A percentile compares a stretch with the other conserved stretches of the same genome.
Evolutionary conservation across 2,113 vertebrate genomes (phyloP).

Genomic region (Sclerurus mexicanus): DNA sequence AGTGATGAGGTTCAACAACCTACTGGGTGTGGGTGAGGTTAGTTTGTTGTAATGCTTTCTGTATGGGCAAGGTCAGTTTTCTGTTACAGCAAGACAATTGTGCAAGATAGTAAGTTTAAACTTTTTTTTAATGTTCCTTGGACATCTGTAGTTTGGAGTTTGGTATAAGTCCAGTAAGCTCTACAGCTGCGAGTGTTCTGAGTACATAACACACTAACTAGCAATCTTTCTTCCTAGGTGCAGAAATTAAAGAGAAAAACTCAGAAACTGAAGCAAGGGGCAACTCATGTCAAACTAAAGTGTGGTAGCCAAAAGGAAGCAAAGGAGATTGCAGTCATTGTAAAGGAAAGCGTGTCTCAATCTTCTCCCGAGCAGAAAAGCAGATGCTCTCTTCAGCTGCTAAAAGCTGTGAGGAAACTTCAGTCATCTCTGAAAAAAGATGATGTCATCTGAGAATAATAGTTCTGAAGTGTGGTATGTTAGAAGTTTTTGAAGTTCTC

Average conservation of each 20-base stretch:
- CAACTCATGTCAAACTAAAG: not conserved
- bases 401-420: constrained; percentile 80
- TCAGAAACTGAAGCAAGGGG: constrained; percentile 57
- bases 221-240: constrained; percentile 70
- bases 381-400: constrained; percentile 72
- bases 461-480: not conserved
- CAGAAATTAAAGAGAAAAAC: constrained; percentile 74
- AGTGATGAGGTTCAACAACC: not conserved
- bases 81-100: not conserved
- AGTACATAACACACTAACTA: not conserved
- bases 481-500: not conserved
- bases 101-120: not conserved
- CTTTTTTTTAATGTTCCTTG: not conserved
- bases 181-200: not conserved
- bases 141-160: not conserved
- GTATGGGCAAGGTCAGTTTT: not conserved
- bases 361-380: constrained; percentile 56
- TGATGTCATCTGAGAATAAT: constrained; percentile 83
- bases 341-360: constrained; percentile 36
- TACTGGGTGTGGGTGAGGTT: not conserved
- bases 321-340: constrained; percentile 52
- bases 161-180: not conserved
- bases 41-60: not conserved
- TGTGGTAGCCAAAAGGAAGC: constrained; percentile 23
- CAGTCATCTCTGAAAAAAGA: constrained; percentile 79